Percentiles rank a stretch among this genome's conserved stretches.
Conservation (phyloP, 2,797 vertebrate genomes). For the Morus bassanus region DNA sequence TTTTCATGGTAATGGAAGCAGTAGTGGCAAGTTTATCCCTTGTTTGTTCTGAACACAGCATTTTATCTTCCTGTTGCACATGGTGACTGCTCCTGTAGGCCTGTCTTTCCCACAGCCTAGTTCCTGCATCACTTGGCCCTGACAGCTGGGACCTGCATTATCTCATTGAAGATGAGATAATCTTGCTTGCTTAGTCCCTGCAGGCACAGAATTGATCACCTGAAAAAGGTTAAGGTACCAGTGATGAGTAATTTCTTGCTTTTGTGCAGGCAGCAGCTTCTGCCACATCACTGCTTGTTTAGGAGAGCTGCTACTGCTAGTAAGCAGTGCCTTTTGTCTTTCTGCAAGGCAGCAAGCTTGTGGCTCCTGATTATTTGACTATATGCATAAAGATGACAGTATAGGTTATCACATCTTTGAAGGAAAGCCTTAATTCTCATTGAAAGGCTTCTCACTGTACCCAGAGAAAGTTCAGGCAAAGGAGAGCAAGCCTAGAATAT, state of each 20-base stretch:
- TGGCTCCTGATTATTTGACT: neutral
- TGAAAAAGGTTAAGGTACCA: neutral
- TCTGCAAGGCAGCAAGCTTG: neutral
- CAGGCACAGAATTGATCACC: neutral
- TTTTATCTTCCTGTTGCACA: neutral
- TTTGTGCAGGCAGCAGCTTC: neutral
- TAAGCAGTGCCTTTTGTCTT: neutral
- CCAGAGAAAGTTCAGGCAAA: neutral
- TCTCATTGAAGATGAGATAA: neutral
- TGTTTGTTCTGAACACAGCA: neutral
- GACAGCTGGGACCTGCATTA: neutral
- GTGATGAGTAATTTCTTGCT: neutral
- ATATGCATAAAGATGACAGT: neutral
- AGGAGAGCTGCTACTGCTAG: neutral
- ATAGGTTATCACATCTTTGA: neutral
- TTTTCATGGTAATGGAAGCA: neutral
- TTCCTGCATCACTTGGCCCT: neutral
- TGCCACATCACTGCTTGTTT: neutral
- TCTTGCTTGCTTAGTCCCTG: neutral
- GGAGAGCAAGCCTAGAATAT: neutral
- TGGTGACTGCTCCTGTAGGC: neutral
- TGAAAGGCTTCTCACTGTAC: neutral
- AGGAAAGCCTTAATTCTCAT: neutral
- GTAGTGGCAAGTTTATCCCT: neutral
- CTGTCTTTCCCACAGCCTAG: neutral